Evolutionary conservation across 2,113 vertebrate genomes (phyloP), one percentile per base, ranked within the genome.

Genomic region (Edolisoma coerulescens): DNA sequence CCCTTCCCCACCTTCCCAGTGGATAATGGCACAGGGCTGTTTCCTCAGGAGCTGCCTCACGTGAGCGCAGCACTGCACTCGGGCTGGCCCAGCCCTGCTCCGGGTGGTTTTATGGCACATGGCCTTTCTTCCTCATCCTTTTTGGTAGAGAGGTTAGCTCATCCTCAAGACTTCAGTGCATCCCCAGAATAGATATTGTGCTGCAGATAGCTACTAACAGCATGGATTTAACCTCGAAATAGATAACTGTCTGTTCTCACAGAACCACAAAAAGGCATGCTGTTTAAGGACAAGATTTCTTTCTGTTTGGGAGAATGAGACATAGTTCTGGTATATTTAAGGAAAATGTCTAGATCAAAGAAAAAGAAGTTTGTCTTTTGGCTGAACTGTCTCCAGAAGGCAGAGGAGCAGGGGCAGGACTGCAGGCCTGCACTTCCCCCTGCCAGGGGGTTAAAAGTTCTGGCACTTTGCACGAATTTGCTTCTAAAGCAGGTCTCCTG

Each of bases 61-160:
- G 0, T 21, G 30, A 81, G 20, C 44, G 9, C 7, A 21, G 37
- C 1, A 1, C 16, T 3, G 0, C 5, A 8, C 20, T 28, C 18
- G 18, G 64, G 5, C 16, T 71, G 30, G 52, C 27, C 24, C 44
- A 44, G 20, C 26, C 12, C 20, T 7, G 5, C 33, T 49, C 30
- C 41, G 19, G 57, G 22, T 1, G 2, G 3, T 28, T 78, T 89
- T n/a, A 28, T 44, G 19, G 28, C 8, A 47, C 27, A 9, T 0
- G 0, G 14, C 32, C 81, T 49, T 85, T 45, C 47, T 56, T 42
- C 59, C 79, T 57, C 10, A 6, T 32, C 14, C 27, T 27, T 63
- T 76, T 68, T 70, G 21, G n/a, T 9, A 42, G 27, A 37, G 18
- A 52, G 9, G 3, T 74, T 71, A 67, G 39, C 61, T 82, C 21